phyloP scores from a whole-genome alignment of 2,888 invertebrate species.

The Lobophora halterata region DNA sequence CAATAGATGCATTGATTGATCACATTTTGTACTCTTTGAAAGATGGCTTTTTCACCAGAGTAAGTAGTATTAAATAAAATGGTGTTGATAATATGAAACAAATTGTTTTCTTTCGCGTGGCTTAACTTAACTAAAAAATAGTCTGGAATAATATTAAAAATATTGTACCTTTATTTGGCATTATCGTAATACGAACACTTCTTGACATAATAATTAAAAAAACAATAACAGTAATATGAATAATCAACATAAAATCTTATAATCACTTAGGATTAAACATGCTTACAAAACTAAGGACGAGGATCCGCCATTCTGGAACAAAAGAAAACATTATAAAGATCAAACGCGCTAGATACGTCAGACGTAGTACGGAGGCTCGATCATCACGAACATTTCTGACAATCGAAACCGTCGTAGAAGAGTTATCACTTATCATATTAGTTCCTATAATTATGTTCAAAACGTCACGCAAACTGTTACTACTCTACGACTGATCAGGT shows the following conservation, averaged over 20 bases:
- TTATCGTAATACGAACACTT: constrained; percentile 15
- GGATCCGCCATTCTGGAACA: constrained; percentile 71
- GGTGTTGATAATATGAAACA: constrained; percentile 62
- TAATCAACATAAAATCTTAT: constrained; percentile 33
- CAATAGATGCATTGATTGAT: constrained; percentile 59
- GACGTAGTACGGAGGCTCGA: no score
- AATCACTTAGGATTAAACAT: constrained; percentile 35
- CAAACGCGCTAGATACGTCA: no score
- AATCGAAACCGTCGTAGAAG: no score
- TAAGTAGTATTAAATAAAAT: constrained; percentile 72
- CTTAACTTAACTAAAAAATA: constrained; percentile 8
- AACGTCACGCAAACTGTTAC: no score
- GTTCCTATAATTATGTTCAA: no score
- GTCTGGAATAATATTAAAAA: constrained; percentile 10
- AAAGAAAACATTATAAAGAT: constrained; percentile 17
- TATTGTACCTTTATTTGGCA: constrained; percentile 24
- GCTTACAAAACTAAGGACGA: constrained; percentile 48
- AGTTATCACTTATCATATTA: no score
- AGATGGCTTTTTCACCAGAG: constrained; percentile 44
- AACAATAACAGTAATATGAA: constrained; percentile 26
- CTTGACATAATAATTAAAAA: no score
- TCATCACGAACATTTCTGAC: no score
- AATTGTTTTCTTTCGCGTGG: constrained; percentile 33
- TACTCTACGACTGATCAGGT: no score
- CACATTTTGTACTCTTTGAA: constrained; percentile 55